These are phyloP conservation scores for Pegoplata infirma DNA, from an alignment of 2,888 invertebrate species.

Conservation along the genomic window DNA sequence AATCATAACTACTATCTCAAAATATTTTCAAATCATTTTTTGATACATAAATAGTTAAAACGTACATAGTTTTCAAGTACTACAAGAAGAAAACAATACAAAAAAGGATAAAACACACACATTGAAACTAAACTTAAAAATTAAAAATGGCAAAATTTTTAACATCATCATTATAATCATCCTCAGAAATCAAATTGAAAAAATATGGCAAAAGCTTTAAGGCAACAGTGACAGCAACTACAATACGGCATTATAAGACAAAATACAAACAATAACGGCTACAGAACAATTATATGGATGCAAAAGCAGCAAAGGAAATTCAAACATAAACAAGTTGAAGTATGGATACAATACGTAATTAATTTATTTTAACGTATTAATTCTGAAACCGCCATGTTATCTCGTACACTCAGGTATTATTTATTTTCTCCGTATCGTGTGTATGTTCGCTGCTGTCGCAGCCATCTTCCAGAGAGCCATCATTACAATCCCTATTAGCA, in stretches of 20 bases:
- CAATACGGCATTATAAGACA: conserved; percentile 9
- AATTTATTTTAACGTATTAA: conserved; percentile 53
- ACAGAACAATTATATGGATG: background rate
- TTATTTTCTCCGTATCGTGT: conserved; percentile 74
- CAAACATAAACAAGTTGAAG: background rate
- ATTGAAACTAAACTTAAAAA: conserved; percentile 41
- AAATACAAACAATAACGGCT: background rate
- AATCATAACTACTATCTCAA: conserved; percentile 9
- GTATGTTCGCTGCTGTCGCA: conserved; percentile 69
- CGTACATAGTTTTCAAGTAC: conserved; percentile 9
- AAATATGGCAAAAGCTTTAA: conserved; percentile 16
- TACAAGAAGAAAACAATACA: conserved; percentile 15
- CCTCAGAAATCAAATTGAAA: background rate
- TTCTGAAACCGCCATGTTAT: conserved; percentile 70
- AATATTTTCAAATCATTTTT: background rate
- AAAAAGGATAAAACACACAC: conserved; percentile 2
- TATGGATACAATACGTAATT: conserved; percentile 30
- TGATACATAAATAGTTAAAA: background rate
- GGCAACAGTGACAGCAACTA: conserved; percentile 2
- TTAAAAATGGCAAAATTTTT: conserved; percentile 47
- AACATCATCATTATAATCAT: conserved; percentile 17
- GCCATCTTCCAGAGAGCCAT: conserved; percentile 56
- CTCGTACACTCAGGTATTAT: conserved; percentile 72
- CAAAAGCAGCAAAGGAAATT: background rate
- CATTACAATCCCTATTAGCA: conserved; percentile 44